Base-by-base conservation (phyloP, 2,888 invertebrate genomes). In the Sinodicranocentrus sp. region DNA sequence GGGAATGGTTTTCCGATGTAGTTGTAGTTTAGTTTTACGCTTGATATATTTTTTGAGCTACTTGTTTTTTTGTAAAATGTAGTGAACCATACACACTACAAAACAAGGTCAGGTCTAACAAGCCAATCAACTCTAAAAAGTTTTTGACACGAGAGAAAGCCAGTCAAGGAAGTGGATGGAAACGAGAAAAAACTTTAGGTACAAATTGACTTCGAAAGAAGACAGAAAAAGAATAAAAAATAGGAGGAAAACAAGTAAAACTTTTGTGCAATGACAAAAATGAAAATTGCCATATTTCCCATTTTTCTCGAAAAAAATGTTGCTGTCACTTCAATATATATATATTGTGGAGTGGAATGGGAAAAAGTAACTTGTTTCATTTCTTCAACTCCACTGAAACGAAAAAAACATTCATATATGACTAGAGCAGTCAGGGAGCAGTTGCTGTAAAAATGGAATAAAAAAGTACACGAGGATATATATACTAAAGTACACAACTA, bases 61-160 rank as follows among this genome's bases (percentile, higher is more conserved):
- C n/a, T n/a, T n/a, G n/a, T n/a, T n/a, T n/a, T n/a, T n/a, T n/a
- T n/a, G n/a, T n/a, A n/a, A n/a, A n/a, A n/a, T n/a, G n/a, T n/a
- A n/a, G n/a, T n/a, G n/a, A n/a, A n/a, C n/a, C n/a, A n/a, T n/a
- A n/a, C n/a, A 57, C 21, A 57, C 15, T 57, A 57, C 21, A 57
- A 57, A 25, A 67, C 43, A 48, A 48, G 63, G 63, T 75, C 48
- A 75, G 28, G 39, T 15, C 73, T 73, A 73, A 72, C 72, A 72
- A 72, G 59, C 72, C 72, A 72, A 72, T 72, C 72, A 72, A 59
- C 72, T 44, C 17, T n/a, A n/a, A n/a, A n/a, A n/a, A n/a, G n/a
- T n/a, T n/a, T n/a, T n/a, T n/a, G n/a, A n/a, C n/a, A n/a, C n/a
- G n/a, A 71, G 54, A 71, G 54, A 1, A 28, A 15, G 17, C 17